Evolutionary conservation across 2,888 invertebrate species (phyloP), one percentile per base, ranked within the genome.

Genomic region (Volucella zonaria): DNA sequence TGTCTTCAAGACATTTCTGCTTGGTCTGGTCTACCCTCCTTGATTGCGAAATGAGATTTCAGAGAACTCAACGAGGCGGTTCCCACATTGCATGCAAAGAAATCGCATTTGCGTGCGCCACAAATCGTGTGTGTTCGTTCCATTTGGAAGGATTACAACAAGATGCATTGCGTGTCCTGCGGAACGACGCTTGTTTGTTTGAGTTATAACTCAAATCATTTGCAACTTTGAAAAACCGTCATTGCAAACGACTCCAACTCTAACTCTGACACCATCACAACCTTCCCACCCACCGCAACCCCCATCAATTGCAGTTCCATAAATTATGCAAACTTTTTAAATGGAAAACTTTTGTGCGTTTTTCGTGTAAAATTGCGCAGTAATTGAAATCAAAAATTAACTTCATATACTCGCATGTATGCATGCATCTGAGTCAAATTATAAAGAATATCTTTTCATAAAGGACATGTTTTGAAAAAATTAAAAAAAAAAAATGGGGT

Each of bases 191-290:
- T 78, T n/a, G 47, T 61, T 67, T 56, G 47, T 76, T 67, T 56
- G 38, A 61, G 54, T 77, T 61, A 71, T 79, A 71, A 83, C 71
- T 83, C 70, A 79, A 76, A 80, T 83, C 75, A 75, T 75, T 75
- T 79, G 66, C 79, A 79, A 70, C 71, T 74, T 74, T 70, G 66
- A 70, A 79, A 75, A 75, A 31, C 31, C 31, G 31, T 66, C 66
- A 52, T 78, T 73, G 67, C 74, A 62, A 74, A 77, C 77, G 3
- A 23, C 38, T 23, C 58, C 23, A 56, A 9, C 15, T 47, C 45
- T 56, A 10, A 18, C 43, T 15, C 15, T n/a, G 40, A 12, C 11
- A 15, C 2, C 12, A 15, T 10, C 14, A 62, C 54, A 31, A 11
- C 3, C 11, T 45, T 14, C 15, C 3, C 11, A 42, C 23, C 12